phyloP scores from a whole-genome alignment of 2,888 invertebrate genomes.

The Diaprepes abbreviatus region DNA sequence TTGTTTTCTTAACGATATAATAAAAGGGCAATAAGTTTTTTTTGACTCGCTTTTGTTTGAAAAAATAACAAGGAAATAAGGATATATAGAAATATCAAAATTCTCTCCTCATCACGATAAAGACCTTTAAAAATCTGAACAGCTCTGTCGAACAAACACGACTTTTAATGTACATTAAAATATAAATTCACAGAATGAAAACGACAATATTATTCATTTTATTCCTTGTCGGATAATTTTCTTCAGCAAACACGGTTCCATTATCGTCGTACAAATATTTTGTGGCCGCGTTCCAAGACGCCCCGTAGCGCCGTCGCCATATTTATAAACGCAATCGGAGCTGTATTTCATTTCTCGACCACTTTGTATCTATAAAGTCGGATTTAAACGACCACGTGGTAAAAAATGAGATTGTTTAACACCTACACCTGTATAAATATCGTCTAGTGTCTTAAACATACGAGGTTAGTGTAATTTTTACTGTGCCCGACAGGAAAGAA shows the following conservation, averaged over 20 bases:
- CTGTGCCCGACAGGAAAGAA: too few relatives aligned
- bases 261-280: conserved; percentile 49
- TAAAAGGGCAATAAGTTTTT: too few relatives aligned
- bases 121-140: not conserved
- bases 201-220: conserved; percentile 43
- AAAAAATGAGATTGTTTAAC: conserved; percentile 14
- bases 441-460: not conserved
- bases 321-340: conserved; percentile 46
- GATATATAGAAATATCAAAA: too few relatives aligned
- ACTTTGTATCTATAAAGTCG: conserved; percentile 43
- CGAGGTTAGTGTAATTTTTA: too few relatives aligned
- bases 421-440: conserved; percentile 3
- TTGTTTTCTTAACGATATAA: too few relatives aligned
- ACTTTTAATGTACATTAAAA: conserved; percentile 44
- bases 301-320: conserved; percentile 48
- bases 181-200: conserved; percentile 36
- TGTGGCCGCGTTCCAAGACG: conserved; percentile 46
- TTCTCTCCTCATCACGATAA: too few relatives aligned
- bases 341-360: conserved; percentile 42
- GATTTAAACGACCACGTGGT: conserved; percentile 39
- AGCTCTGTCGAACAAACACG: conserved; percentile 3
- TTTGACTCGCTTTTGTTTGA: too few relatives aligned
- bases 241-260: conserved; percentile 40
- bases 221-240: conserved; percentile 43
- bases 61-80: too few relatives aligned